Percentiles rank a stretch among this genome's conserved stretches.
These are phyloP conservation scores for Catostomus latipinnis DNA, from an alignment of 2,797 vertebrate species.

Conservation along the genomic window DNA sequence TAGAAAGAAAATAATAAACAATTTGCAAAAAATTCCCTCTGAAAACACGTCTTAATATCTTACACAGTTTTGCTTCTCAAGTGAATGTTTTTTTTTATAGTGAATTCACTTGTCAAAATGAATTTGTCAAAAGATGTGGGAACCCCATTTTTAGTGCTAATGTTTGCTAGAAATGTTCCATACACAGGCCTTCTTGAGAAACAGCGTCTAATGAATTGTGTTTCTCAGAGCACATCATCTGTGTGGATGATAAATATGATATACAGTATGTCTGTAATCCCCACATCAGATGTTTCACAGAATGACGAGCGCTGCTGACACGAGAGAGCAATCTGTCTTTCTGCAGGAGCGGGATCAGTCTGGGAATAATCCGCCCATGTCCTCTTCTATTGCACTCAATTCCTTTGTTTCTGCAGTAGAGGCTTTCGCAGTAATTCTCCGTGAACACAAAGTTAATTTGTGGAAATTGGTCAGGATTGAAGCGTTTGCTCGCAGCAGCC, in stretches of 20 bases:
- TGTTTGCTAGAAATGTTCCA: no score
- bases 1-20: no score
- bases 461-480: background rate
- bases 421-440: conserved; percentile 25
- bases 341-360: conserved; percentile 12
- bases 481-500: background rate
- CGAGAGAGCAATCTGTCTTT: background rate
- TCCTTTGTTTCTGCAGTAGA: conserved; percentile 10
- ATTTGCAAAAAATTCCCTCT: no score
- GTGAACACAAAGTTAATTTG: conserved; percentile 10
- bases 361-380: conserved; percentile 8
- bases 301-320: background rate
- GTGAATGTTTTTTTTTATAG: no score
- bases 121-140: no score
- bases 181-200: background rate
- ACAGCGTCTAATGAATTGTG: background rate
- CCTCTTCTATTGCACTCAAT: background rate
- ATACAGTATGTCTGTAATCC: background rate
- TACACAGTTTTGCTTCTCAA: no score
- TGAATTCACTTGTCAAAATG: no score
- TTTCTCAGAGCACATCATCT: background rate
- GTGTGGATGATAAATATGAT: background rate
- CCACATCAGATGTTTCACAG: background rate
- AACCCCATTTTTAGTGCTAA: no score
- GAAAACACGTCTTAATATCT: no score